Base-by-base conservation (phyloP, 2,888 invertebrate species). In the Dyspetes luteomarginatus region DNA sequence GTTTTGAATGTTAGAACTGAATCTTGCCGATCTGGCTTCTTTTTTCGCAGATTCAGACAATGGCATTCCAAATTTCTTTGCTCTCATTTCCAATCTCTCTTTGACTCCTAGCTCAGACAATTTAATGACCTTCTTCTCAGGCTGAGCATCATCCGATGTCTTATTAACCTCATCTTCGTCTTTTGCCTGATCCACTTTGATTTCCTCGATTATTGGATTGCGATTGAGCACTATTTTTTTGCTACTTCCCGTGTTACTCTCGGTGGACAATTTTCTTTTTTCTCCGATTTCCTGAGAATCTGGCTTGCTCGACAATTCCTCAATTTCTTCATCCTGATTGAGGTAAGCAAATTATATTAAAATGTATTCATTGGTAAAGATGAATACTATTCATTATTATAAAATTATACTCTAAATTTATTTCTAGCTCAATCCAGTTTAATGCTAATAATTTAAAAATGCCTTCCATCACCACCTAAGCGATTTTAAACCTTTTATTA, bases 41-140 rank as follows among this genome's bases (percentile, higher is more conserved):
- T 95, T 96, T 82, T 94, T 94, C 1, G 95, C 94, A 78, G 94
- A 93, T 60, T 94, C 94, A 67, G 94, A 92, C 79, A 94, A 91
- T 12, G 95, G 94, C 36, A 95, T 92, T 3, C 97, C 97, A 93
- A 97, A 97, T 87, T 97, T 95, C 87, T 96, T 96, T 1, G 97
- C 97, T 86, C 97, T 94, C 94, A 96, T 93, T 90, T 96, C 96
- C 74, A 97, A 89, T 82, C 95, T 93, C 91, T 95, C 95, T 89
- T 95, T 94, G 12, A 93, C 91, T 69, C 93, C 93, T 24, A 95
- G 85, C 74, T 94, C 92, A 1, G 94, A 93, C 3, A 95, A 86
- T 90, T 95, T 95, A 26, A 94, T 93, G 30, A 94, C 91, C 88
- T 94, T 94, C 85, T 92, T 93, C 43, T 93, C 93, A 4, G 88